These are phyloP conservation scores for Timandra comae DNA, from an alignment of 2,888 invertebrate species.

Conservation along the genomic window DNA sequence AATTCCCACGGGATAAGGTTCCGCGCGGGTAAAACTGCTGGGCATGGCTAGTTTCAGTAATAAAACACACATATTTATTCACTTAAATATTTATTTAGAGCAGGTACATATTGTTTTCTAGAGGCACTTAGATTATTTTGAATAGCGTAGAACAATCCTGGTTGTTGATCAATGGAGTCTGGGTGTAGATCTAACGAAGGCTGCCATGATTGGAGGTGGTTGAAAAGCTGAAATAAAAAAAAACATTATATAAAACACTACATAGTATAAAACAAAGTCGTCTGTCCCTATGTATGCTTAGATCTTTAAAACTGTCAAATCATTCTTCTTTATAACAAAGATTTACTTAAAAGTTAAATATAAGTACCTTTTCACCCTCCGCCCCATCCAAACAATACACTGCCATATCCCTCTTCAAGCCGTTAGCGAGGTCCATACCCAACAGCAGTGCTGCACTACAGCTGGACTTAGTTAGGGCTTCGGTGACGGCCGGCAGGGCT, in stretches of 20 bases:
- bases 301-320: neutral
- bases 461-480: conserved; percentile 58
- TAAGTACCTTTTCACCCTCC: neutral
- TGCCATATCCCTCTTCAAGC: conserved; percentile 78
- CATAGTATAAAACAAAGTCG: neutral
- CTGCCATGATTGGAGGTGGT: conserved; percentile 40
- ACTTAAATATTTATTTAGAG: conserved; percentile 64
- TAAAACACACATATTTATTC: conserved; percentile 1
- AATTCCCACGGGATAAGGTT: too few species aligned
- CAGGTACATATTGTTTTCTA: conserved; percentile 82
- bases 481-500: conserved; percentile 62
- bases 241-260: neutral
- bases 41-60: too few species aligned
- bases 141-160: conserved; percentile 66
- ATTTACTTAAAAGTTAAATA: too few species aligned
- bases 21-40: too few species aligned
- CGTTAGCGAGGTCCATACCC: conserved; percentile 76
- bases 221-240: conserved; percentile 38
- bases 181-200: conserved; percentile 52
- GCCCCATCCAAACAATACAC: conserved; percentile 52
- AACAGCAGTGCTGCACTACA: conserved; percentile 74
- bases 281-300: too few species aligned
- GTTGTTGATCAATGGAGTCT: conserved; percentile 24
- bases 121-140: conserved; percentile 79
- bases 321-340: too few species aligned